phyloP scores from a whole-genome alignment of 2,113 vertebrate species.

The Prietella phreatophila region DNA sequence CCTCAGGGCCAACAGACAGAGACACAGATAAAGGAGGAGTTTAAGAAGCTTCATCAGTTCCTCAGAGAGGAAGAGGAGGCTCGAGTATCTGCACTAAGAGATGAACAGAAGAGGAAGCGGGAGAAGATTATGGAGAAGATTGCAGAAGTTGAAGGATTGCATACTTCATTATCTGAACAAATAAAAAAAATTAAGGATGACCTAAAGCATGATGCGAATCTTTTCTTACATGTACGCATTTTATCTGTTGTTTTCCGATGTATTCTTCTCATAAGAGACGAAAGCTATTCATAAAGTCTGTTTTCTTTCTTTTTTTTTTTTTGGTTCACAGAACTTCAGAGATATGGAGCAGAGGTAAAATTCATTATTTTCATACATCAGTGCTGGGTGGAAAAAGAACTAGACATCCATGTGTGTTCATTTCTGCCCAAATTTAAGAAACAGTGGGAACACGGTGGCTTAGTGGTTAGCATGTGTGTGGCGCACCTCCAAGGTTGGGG shows the following conservation, averaged over 20 bases:
- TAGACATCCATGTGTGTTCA: neutral
- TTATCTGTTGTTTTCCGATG: neutral
- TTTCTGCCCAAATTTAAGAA: neutral
- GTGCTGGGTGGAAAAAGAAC: neutral
- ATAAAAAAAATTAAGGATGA: slow-evolving; percentile 3
- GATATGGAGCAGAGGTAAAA: slow-evolving; percentile 46
- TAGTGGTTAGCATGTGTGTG: too few species aligned
- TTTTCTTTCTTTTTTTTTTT: neutral
- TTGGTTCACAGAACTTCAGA: slow-evolving; percentile 46
- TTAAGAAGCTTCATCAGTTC: slow-evolving; percentile 53
- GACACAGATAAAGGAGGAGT: slow-evolving; percentile 49
- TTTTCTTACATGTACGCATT: slow-evolving; percentile 14
- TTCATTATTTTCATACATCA: neutral
- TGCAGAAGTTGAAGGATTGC: neutral
- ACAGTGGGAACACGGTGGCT: too few species aligned
- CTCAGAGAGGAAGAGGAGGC: slow-evolving; percentile 43
- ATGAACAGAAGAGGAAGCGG: slow-evolving; percentile 30
- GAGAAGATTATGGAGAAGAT: neutral
- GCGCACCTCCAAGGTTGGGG: too few species aligned
- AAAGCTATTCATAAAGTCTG: neutral
- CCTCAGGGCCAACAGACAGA: slow-evolving; percentile 45
- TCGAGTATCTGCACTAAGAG: slow-evolving; percentile 39
- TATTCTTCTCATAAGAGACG: neutral
- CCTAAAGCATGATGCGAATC: slow-evolving; percentile 2
- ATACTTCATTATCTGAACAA: neutral